Base-by-base conservation (phyloP, 2,113 vertebrate genomes). In the Talpa occidentalis region DNA sequence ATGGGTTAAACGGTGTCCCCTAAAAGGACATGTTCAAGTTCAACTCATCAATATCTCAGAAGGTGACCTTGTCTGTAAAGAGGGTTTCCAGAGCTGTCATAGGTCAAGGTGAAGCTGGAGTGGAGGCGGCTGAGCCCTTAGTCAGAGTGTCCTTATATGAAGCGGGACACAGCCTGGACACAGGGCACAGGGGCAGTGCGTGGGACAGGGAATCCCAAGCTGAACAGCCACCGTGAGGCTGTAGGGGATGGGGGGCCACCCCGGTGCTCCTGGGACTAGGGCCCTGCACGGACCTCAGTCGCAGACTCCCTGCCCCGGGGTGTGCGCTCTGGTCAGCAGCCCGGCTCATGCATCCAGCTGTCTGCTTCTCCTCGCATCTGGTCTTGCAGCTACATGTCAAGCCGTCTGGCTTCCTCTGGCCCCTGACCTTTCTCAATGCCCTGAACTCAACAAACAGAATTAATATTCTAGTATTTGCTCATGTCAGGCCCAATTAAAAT, bases 241-340 rank as follows among this genome's bases (percentile, higher is more conserved):
- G 10, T 15, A 66, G 22, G 40, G 67, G 32, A 22, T 24, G 6
- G n/a, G n/a, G n/a, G n/a, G n/a, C n/a, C n/a, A n/a, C n/a, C n/a
- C n/a, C n/a, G n/a, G n/a, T n/a, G n/a, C 35, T 49, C 59, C 24
- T 1, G 10, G n/a, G 35, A 9, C 1, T 4, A 0, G 56, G 56
- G 79, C 47, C 21, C 21, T 17, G 9, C 16, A 14, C 3, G 30
- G 4, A 26, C 56, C 44, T 44, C 28, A 15, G 7, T n/a, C 37
- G 76, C 44, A 16, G 22, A 26, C 32, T 47, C 19, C 12, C 1
- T 0, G 8, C 28, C 8, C 17, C 30, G 44, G 44, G 44, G 44
- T 44, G 44, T 44, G 44, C 44, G 5, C 44, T 44, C 5, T 10
- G 5, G 5, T 10, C 44, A 44, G 47, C 6, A 11, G 22, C 22